Percentiles rank a stretch among this genome's conserved stretches.
These are phyloP conservation scores for Rhyacichthys aspro DNA, from an alignment of 2,797 vertebrate species.

Conservation along the genomic window DNA sequence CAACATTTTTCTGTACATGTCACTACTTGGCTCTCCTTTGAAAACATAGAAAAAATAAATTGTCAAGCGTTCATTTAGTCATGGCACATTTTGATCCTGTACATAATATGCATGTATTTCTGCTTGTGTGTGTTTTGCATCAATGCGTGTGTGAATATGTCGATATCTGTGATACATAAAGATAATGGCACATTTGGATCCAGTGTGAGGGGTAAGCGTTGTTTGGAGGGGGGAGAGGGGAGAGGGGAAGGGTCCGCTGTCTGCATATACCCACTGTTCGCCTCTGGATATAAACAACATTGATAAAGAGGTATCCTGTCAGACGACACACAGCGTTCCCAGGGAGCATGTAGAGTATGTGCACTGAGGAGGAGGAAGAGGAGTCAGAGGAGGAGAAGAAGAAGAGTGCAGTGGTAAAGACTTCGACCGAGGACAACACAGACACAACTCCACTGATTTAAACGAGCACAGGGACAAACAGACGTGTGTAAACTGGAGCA, in stretches of 20 bases:
- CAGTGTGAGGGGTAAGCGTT: slow-evolving; percentile 77
- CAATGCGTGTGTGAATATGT: slow-evolving; percentile 46
- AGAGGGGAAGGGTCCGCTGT: no score
- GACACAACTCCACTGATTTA: slow-evolving; percentile 51
- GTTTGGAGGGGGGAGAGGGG: slow-evolving; percentile 24
- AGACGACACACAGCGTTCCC: slow-evolving; percentile 68
- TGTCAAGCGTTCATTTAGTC: slow-evolving; percentile 83
- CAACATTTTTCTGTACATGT: slow-evolving; percentile 89
- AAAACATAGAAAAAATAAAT: slow-evolving; percentile 90
- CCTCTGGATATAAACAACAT: slow-evolving; percentile 26
- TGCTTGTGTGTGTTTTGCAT: slow-evolving; percentile 41
- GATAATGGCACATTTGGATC: slow-evolving; percentile 84
- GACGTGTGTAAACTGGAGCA: slow-evolving; percentile 69
- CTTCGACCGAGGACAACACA: slow-evolving; percentile 57
- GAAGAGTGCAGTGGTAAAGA: slow-evolving; percentile 53
- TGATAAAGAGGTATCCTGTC: slow-evolving; percentile 72
- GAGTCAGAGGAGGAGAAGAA: slow-evolving; percentile 35
- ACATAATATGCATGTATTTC: slow-evolving; percentile 69
- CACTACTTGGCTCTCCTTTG: slow-evolving; percentile 89
- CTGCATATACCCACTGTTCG: no score
- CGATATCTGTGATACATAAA: slow-evolving; percentile 67
- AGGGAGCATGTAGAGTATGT: slow-evolving; percentile 57
- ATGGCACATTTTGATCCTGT: slow-evolving; percentile 86
- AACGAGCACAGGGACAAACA: slow-evolving; percentile 39
- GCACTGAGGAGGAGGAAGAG: slow-evolving; percentile 41